Base-by-base conservation (phyloP, 2,797 vertebrate species). In the Botia kubotai region DNA sequence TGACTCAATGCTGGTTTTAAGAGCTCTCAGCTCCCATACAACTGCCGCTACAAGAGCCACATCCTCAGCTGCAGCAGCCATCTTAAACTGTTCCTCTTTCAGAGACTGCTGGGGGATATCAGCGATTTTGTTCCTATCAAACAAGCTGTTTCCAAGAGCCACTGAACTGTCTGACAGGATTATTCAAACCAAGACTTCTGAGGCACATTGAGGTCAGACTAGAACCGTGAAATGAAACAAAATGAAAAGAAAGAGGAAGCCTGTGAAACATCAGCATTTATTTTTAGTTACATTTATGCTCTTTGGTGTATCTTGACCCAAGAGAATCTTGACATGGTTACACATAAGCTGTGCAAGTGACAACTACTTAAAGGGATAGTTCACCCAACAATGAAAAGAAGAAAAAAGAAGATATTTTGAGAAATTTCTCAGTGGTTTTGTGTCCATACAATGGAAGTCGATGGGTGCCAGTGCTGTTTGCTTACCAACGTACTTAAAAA, bases 1-100 rank as follows among this genome's bases (percentile, higher is more conserved):
- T 13, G 50, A 77, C 43, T 75, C 58, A 63, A 8, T 11, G 23
- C 17, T 66, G 63, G n/a, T 66, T 52, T 52, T 63, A 62, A 75
- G 19, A 46, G 43, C 48, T 76, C 62, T 76, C 50, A 16, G 19
- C 33, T 53, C 52, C 60, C 33, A 50, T 68, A 60, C n/a, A 26
- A 12, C 63, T 39, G 63, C 39, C 11, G 33, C 63, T 19, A 66
- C 8, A 39, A 39, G 63, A 66, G 76, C 58, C 43, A 65, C 46
- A 63, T 65, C 29, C 33, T 39, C 77, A 43, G 58, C 58, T 65
- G 29, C 26, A 52, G 43, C 57, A 36, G 29, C 57, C 43, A 43
- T 65, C 67, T 46, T 69, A 62, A 78, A 79, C 26, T 17, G 12
- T 16, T 62, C 23, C 23, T 26, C 23, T 33, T 63, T 63, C 26